Evolutionary conservation across 1,140 invertebrate genomes (phyloP), one percentile per base, ranked within the genome.

Genomic region (Pseudomyrmex concolor): DNA sequence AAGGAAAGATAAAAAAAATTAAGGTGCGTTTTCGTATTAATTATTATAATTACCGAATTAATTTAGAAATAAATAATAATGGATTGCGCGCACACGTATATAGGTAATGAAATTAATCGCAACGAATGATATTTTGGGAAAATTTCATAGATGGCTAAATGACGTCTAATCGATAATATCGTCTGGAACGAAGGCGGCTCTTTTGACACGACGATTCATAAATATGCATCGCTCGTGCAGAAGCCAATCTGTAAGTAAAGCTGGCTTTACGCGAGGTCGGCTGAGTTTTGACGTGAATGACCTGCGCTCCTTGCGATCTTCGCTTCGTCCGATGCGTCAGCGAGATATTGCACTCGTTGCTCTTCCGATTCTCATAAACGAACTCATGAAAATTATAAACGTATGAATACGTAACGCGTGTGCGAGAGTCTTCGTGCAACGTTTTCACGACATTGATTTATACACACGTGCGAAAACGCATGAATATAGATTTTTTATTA

Each of bases 91-190:
- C 48, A 48, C 34, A 19, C 66, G n/a, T n/a, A 12, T 50, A 15
- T 50, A 15, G 25, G 34, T 80, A 71, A 54, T 9, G 13, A 63
- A 63, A 68, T 64, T 22, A 77, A 12, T 48, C 15, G 43, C 34
- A 7, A 12, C 66, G 54, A 70, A 19, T 50, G 64, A 19, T 77
- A 85, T 72, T 71, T 78, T 45, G 34, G 45, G 10, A 50, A 83
- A 66, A n/a, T 50, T 43, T 54, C 57, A 51, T 51, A 34, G 59
- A 84, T 81, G 78, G 51, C 50, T 73, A 67, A 83, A 60, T 68
- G 88, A 89, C 84, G 70, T 84, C 85, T 86, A 90, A 90, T 91
- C 86, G 88, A 91, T 90, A 86, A 84, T 86, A 83, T 86, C 87
- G 87, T 90, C 83, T 86, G 84, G 45, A 68, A 89, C 54, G 73